Percentiles rank a stretch among this genome's conserved stretches.
phyloP scores from a whole-genome alignment of 2,888 invertebrate genomes.

The Pollenia labialis region DNA sequence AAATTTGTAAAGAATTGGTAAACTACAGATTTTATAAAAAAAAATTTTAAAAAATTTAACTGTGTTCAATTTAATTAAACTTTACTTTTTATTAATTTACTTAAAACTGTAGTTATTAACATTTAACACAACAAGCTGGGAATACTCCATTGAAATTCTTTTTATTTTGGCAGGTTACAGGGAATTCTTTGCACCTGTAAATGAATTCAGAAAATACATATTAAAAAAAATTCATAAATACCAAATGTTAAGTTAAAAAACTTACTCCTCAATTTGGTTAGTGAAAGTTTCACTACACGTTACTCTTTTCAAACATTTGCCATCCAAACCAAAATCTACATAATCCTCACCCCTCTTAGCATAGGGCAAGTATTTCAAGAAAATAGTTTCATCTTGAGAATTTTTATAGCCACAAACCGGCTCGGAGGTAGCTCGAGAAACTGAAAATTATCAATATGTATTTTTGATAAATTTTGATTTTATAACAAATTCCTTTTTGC shows the following conservation, averaged over 20 bases:
- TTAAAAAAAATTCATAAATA: neutral
- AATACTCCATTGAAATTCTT: conserved; percentile 81
- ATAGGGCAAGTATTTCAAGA: conserved; percentile 79
- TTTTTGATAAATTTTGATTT: neutral
- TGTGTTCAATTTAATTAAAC: too few species aligned
- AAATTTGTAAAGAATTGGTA: too few species aligned
- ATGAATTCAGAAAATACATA: conserved; percentile 21
- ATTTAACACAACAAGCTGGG: conserved; percentile 81
- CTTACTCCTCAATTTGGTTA: conserved; percentile 80
- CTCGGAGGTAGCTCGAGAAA: conserved; percentile 74
- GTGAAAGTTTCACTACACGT: conserved; percentile 79
- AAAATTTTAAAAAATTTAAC: too few species aligned
- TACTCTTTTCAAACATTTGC: conserved; percentile 80
- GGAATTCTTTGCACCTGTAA: conserved; percentile 77
- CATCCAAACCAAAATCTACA: conserved; percentile 80
- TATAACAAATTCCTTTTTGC: neutral
- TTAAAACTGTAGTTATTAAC: conserved; percentile 71
- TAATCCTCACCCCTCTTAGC: conserved; percentile 79
- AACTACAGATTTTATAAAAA: too few species aligned
- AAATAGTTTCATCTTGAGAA: conserved; percentile 79
- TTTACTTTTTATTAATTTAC: neutral
- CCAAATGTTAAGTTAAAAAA: conserved; percentile 10
- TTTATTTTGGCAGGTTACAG: conserved; percentile 79
- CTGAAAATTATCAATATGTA: conserved; percentile 18
- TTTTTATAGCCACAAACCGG: conserved; percentile 81